These are phyloP conservation scores for Argyrosomus regius DNA, from an alignment of 2,797 vertebrate species.

Conservation along the genomic window DNA sequence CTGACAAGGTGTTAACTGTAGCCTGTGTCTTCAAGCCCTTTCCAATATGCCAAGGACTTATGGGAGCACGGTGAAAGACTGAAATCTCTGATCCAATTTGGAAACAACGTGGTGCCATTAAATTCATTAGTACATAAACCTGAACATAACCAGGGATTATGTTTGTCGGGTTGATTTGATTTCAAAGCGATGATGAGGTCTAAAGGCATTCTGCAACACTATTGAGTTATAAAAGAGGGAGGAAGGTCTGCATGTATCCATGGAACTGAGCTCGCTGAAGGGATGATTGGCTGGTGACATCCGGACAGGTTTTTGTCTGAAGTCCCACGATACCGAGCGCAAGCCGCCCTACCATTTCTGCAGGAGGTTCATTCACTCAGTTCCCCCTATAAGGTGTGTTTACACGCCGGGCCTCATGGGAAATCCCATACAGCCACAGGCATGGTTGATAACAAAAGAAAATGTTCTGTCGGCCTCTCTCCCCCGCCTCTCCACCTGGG, in stretches of 20 bases:
- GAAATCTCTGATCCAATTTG: slow-evolving; percentile 53
- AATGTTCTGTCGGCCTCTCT: slow-evolving; percentile 25
- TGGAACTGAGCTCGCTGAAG: slow-evolving; percentile 50
- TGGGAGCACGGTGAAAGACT: slow-evolving; percentile 37
- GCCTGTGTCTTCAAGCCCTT: slow-evolving; percentile 39
- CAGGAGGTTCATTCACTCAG: slow-evolving; percentile 48
- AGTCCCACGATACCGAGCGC: slow-evolving; percentile 30
- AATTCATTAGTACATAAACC: slow-evolving; percentile 50
- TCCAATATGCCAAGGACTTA: slow-evolving; percentile 54
- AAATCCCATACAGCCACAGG: slow-evolving; percentile 70
- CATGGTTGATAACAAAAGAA: slow-evolving; percentile 72
- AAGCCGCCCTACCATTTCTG: slow-evolving; percentile 26
- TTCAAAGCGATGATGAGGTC: slow-evolving; percentile 38
- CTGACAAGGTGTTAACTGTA: slow-evolving; percentile 73
- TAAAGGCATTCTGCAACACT: slow-evolving; percentile 20
- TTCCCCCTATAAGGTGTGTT: slow-evolving; percentile 63
- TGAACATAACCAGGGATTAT: slow-evolving; percentile 31
- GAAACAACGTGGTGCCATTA: slow-evolving; percentile 40
- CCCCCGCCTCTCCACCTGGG: slow-evolving; percentile 43
- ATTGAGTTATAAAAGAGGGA: slow-evolving; percentile 14
- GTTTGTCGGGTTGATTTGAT: slow-evolving; percentile 37
- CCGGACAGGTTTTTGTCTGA: slow-evolving; percentile 39
- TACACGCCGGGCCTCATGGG: slow-evolving; percentile 65
- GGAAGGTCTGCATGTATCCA: slow-evolving; percentile 36
- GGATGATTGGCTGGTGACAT: slow-evolving; percentile 19